These are phyloP conservation scores for Lethocerus indicus DNA, from an alignment of 1,140 invertebrate genomes.

Conservation along the genomic window DNA sequence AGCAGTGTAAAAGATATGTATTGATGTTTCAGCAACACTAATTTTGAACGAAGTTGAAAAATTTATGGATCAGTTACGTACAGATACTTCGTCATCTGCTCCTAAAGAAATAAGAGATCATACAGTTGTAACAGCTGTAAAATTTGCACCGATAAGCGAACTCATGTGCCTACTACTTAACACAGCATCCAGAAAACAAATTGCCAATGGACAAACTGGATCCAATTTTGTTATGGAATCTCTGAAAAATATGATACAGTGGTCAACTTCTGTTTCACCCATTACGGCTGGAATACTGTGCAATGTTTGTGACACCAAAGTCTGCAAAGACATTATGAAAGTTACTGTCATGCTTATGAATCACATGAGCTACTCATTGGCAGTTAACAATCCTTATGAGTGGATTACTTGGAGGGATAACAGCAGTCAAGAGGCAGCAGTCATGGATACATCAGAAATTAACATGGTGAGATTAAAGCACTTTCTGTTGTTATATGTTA, in stretches of 20 bases:
- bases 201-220: background rate
- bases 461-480: too few species aligned
- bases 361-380: constrained; percentile 2
- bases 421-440: background rate
- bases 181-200: background rate
- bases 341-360: background rate
- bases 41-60: too few species aligned
- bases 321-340: background rate
- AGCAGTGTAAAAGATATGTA: too few species aligned
- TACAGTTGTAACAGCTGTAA: too few species aligned
- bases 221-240: background rate
- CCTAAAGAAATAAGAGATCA: too few species aligned
- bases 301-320: background rate
- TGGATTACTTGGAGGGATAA: constrained; percentile 4
- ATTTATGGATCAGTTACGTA: too few species aligned
- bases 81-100: too few species aligned
- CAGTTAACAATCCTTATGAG: background rate
- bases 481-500: too few species aligned
- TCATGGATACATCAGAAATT: too few species aligned
- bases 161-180: constrained; percentile 22
- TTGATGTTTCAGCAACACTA: too few species aligned
- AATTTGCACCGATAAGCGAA: constrained; percentile 28
- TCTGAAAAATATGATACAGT: background rate
- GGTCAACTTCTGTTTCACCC: background rate
- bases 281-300: background rate